Evolutionary conservation across 2,797 vertebrate species (phyloP), one percentile per base, ranked within the genome.

Genomic region (Heteromormyrus szaboi): DNA sequence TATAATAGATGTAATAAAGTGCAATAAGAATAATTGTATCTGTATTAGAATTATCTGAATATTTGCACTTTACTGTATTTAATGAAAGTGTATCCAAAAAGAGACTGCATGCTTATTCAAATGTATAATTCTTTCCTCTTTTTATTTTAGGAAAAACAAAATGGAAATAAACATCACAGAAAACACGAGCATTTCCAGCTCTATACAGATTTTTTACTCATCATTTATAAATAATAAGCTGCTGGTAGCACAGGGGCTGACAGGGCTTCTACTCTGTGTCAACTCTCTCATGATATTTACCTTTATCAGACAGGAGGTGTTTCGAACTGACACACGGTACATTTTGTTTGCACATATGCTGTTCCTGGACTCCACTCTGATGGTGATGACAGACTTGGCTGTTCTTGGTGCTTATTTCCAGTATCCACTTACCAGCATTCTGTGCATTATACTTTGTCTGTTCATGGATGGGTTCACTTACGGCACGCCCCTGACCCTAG

Each of bases 341-440:
- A 91, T 93, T 41, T 9, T 93, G 72, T 93, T 93, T 29, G 92
- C 90, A 2, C 91, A 93, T 25, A 92, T 89, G 22, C 90, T 93
- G 22, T 14, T 92, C n/a, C 62, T 90, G 19, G 91, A 93, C 46
- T 87, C 92, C 4, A 54, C 90, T 1, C 89, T 91, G 88, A 89
- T 93, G 84, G 8, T 90, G 25, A 68, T 92, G 87, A 89, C 90
- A 8, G 90, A 92, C 72, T 85, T 92, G 62, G 87, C 90, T 72
- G 65, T 72, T 72, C 29, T 72, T 37, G 65, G 11, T 33, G 1
- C 29, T 33, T 72, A 72, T 33, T 72, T 62, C 25, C 44, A 90
- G 22, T 79, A 90, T 44, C 41, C 90, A n/a, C 41, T 81, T 33
- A 14, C 29, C 37, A 81, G 76, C 76, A 46, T 91, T 86, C 92